Base-by-base conservation (phyloP, 2,113 vertebrate genomes). In the Gopherus flavomarginatus region DNA sequence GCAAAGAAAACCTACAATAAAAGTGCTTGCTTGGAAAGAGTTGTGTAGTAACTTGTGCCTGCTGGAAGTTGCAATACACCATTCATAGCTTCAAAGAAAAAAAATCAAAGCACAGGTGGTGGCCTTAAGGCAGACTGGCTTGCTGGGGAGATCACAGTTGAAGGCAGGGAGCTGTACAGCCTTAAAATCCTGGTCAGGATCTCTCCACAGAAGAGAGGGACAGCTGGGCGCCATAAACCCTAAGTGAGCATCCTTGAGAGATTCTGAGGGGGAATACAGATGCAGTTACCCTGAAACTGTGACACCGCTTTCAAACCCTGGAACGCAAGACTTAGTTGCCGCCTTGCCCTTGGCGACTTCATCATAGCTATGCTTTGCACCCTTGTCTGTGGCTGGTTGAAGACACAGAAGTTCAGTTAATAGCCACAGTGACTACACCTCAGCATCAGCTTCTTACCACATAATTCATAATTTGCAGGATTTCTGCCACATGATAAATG, bases 321-420 rank as follows among this genome's bases (percentile, higher is more conserved):
- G n/a, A 22, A 65, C 2, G 24, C 12, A 83, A 86, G 81, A 86
- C 93, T 92, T 89, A 91, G 85, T 95, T 80, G 96, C 95, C 90
- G 94, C 81, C 0, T 81, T 81, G 38, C 90, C 86, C 85, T 49
- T 97, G 89, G 65, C 59, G 90, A 92, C 53, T 72, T 96, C 90
- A 93, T 49, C 38, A 91, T 83, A 85, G 10, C 44, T 0, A 0
- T 49, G 57, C 88, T 95, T 79, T 2, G 0, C 81, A 95, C 93
- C 92, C 83, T 93, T 9, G 87, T 88, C 83, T 87, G 22, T 10
- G 42, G 19, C 57, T 93, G 75, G 95, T 83, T 96, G 91, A 96
- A 91, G 86, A 44, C 92, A 93, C 81, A 79, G 44, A 81, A 62
- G 87, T 90, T 24, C 90, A 59, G 84, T 92, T 92, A 79, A 95